These are phyloP conservation scores for Oostethus manadensis DNA, from an alignment of 2,113 vertebrate species.

Conservation along the genomic window DNA sequence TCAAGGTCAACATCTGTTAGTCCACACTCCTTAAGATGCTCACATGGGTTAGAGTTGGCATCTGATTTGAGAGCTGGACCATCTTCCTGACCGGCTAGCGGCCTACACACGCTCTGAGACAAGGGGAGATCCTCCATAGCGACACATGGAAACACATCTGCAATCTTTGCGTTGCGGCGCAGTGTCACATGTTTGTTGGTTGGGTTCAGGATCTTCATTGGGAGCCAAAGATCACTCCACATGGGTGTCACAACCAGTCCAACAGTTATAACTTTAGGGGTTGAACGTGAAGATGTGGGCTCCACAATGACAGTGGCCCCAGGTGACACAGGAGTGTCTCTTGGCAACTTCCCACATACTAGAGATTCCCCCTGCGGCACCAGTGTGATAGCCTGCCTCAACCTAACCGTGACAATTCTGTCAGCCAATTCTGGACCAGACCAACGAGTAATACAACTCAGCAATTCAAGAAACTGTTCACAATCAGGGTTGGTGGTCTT, in stretches of 20 bases:
- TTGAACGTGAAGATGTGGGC: neutral
- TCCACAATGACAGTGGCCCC: conserved; percentile 9
- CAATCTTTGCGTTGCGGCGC: neutral
- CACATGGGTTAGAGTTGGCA: neutral
- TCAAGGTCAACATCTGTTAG: neutral
- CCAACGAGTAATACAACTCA: too few relatives aligned
- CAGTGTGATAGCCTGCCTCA: too few relatives aligned
- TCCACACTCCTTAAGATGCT: neutral
- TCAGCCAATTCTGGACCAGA: too few relatives aligned
- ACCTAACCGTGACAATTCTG: too few relatives aligned
- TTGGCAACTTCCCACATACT: neutral
- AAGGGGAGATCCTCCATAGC: neutral
- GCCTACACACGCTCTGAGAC: neutral
- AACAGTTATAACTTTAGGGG: neutral
- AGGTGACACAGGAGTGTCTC: neutral
- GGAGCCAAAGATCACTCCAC: conserved; percentile 1
- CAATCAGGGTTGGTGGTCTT: neutral
- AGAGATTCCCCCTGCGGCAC: neutral
- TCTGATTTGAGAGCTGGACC: neutral
- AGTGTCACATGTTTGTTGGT: neutral
- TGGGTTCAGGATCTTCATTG: conserved; percentile 3
- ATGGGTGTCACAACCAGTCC: neutral
- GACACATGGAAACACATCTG: neutral
- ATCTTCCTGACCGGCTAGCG: neutral
- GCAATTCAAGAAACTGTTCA: conserved; percentile 2